Percentiles rank a stretch among this genome's conserved stretches.
phyloP scores from a whole-genome alignment of 2,888 invertebrate genomes.

The Alentia gelatinosa region DNA sequence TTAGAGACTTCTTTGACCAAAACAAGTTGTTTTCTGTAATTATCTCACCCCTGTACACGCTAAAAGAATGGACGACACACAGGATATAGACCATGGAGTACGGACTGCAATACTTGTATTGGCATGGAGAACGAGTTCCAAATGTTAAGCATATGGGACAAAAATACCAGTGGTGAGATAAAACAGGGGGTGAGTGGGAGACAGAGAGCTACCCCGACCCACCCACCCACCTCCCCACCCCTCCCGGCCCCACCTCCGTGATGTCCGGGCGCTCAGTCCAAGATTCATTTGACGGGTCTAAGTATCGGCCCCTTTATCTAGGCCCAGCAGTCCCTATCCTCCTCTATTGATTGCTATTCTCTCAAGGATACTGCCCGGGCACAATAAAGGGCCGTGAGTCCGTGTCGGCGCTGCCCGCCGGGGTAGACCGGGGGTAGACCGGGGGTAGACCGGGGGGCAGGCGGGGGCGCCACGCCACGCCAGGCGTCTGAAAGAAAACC shows the following conservation, averaged over 20 bases:
- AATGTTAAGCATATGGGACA: background rate
- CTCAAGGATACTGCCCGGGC: slow-evolving; percentile 6
- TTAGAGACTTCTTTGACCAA: too few relatives aligned
- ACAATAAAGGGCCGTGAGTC: slow-evolving; percentile 38
- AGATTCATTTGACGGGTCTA: slow-evolving; percentile 54
- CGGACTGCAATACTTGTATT: too few relatives aligned
- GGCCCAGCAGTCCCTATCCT: slow-evolving; percentile 38
- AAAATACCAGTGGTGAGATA: background rate
- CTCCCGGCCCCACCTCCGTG: background rate
- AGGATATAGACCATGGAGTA: too few relatives aligned
- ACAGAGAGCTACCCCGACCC: too few relatives aligned
- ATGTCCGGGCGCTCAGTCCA: background rate
- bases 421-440: background rate
- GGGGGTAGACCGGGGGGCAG: background rate
- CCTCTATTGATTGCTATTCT: slow-evolving; percentile 38
- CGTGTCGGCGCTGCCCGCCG: background rate
- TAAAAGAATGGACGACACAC: too few relatives aligned
- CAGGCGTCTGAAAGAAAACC: slow-evolving; percentile 36
- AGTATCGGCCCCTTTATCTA: slow-evolving; percentile 44
- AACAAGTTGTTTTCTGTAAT: too few relatives aligned
- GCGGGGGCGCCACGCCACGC: too few relatives aligned
- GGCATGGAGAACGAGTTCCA: background rate
- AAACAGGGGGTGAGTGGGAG: background rate
- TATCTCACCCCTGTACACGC: too few relatives aligned
- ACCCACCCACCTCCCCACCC: too few relatives aligned